Conservation (phyloP, 1,140 invertebrate species). For the Frieseomelitta varia region DNA sequence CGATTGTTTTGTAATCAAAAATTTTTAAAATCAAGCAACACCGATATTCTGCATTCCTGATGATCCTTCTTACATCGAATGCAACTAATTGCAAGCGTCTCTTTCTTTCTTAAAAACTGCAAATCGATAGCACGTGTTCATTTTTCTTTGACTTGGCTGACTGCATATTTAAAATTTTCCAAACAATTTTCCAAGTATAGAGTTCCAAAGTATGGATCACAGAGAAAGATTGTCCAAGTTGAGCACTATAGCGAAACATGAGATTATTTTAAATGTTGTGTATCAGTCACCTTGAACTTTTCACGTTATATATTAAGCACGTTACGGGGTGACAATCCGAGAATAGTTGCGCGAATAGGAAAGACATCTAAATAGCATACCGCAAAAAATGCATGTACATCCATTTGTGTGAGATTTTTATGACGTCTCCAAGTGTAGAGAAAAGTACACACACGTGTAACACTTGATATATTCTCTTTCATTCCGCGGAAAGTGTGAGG, state of each 20-base stretch:
- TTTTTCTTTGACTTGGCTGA: too few relatives aligned
- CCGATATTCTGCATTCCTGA: too few relatives aligned
- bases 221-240: neutral
- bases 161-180: neutral
- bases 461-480: neutral
- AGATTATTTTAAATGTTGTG: neutral
- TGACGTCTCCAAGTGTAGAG: neutral
- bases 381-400: too few relatives aligned
- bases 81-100: too few relatives aligned
- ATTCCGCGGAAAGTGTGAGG: neutral
- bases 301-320: neutral
- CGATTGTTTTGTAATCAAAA: too few relatives aligned
- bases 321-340: neutral
- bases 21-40: too few relatives aligned
- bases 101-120: too few relatives aligned
- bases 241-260: neutral
- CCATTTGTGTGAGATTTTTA: neutral
- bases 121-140: too few relatives aligned
- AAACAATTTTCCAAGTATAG: neutral
- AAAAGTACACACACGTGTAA: neutral
- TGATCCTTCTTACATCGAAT: too few relatives aligned
- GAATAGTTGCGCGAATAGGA: neutral
- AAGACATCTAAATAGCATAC: neutral
- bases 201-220: neutral
- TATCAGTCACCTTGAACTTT: neutral